Conservation (phyloP, 1,140 invertebrate species). For the Mercenaria mercenaria region DNA sequence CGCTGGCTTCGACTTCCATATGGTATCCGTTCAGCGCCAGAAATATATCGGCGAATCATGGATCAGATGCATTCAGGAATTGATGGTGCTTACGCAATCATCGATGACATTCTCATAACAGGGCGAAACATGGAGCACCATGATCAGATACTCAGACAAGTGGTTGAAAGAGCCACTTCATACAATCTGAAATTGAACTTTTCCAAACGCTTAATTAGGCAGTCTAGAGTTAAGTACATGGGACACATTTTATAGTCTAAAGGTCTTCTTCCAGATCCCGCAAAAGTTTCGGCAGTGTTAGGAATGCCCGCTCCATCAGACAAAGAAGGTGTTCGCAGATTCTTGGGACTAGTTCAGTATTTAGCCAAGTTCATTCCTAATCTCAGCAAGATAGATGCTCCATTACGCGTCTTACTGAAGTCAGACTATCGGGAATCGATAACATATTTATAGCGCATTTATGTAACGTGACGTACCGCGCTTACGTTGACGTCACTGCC, state of each 20-base stretch:
- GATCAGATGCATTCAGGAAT: constrained; percentile 79
- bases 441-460: no score
- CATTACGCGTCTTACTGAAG: constrained; percentile 65
- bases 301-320: constrained; percentile 61
- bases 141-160: constrained; percentile 70
- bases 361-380: constrained; percentile 71
- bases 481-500: no score
- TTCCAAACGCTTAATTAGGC: constrained; percentile 64
- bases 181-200: constrained; percentile 72
- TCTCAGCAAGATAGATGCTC: constrained; percentile 58
- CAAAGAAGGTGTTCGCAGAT: constrained; percentile 48
- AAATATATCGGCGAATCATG: constrained; percentile 86
- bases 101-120: constrained; percentile 82
- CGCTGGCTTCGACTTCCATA: constrained; percentile 69
- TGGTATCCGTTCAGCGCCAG: constrained; percentile 75
- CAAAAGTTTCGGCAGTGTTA: constrained; percentile 82
- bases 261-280: constrained; percentile 83
- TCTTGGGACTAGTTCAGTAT: constrained; percentile 70
- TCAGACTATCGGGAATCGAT: no score
- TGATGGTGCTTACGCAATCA: constrained; percentile 70
- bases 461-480: no score
- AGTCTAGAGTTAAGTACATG: constrained; percentile 60
- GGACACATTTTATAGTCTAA: constrained; percentile 79
- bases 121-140: constrained; percentile 62
- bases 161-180: constrained; percentile 83